phyloP scores from a whole-genome alignment of 2,797 vertebrate species.

The Ceryle rudis region DNA sequence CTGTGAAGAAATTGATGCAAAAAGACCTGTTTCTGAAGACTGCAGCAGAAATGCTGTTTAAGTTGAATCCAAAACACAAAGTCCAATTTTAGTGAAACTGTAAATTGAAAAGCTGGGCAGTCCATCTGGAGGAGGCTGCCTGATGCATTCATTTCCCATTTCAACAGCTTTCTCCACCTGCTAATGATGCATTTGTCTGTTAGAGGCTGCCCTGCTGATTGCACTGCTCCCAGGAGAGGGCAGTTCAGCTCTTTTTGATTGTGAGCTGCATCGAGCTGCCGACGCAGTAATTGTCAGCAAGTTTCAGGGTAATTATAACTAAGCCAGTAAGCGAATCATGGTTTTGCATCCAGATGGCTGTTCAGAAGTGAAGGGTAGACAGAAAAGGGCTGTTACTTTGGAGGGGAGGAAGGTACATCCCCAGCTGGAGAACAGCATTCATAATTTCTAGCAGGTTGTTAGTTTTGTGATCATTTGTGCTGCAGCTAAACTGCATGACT shows the following conservation, averaged over 20 bases:
- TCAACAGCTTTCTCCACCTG: not conserved
- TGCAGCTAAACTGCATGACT: not conserved
- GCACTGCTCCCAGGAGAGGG: constrained; percentile 47
- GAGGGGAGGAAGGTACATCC: not conserved
- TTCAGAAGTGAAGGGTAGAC: not conserved
- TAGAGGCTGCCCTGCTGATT: constrained; percentile 32
- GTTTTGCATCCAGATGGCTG: not conserved
- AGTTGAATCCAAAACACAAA: not conserved
- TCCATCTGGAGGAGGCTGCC: not conserved
- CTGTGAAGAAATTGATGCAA: not conserved
- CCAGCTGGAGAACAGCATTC: not conserved
- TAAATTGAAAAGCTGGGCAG: not conserved
- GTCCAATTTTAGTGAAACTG: not conserved
- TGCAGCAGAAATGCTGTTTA: not conserved
- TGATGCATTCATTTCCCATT: not conserved
- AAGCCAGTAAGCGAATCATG: not conserved
- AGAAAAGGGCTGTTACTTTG: not conserved
- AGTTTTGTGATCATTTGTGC: not conserved
- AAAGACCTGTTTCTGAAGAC: not conserved
- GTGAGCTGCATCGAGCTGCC: not conserved
- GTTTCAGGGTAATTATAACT: not conserved
- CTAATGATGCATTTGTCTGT: not conserved
- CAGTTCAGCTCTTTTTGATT: constrained; percentile 30
- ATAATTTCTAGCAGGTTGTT: not conserved
- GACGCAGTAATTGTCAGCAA: not conserved